phyloP scores from a whole-genome alignment of 92 coral and sea anemone species.

The Epizoanthus stellaris region DNA sequence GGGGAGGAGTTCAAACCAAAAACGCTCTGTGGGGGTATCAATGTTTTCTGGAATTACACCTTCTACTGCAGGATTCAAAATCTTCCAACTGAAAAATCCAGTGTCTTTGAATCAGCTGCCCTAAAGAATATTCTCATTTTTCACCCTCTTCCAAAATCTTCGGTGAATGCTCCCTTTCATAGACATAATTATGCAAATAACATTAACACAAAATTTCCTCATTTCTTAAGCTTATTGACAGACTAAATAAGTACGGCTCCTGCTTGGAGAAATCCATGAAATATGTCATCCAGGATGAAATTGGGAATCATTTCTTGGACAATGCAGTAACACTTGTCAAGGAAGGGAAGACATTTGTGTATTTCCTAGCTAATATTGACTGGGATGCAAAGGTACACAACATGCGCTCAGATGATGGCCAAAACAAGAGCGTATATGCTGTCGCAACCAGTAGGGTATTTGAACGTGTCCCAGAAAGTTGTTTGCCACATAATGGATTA shows the following conservation, averaged over 20 bases:
- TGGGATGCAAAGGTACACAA: conserved; percentile 66
- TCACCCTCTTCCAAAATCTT: too few species aligned
- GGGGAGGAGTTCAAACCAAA: too few species aligned
- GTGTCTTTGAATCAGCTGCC: too few species aligned
- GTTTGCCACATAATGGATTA: conserved; percentile 34
- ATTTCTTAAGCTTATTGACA: conserved; percentile 61
- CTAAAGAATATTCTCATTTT: too few species aligned
- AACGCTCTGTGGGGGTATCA: too few species aligned
- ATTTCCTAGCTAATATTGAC: conserved; percentile 62
- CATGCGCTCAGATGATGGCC: conserved; percentile 52
- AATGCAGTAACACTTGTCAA: conserved; percentile 49
- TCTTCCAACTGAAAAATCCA: too few species aligned
- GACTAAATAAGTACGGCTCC: conserved; percentile 58
- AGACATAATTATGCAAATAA: background rate
- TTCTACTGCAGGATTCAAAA: too few species aligned
- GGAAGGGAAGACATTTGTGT: conserved; percentile 56
- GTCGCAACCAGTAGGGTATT: conserved; percentile 66
- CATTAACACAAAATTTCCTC: background rate
- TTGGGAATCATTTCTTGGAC: conserved; percentile 69
- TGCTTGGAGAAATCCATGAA: conserved; percentile 54
- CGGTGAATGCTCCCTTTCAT: too few species aligned
- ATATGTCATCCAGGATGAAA: conserved; percentile 57
- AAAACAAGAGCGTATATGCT: conserved; percentile 68
- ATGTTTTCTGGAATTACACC: too few species aligned
- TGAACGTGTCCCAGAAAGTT: conserved; percentile 41